Evolutionary conservation across 2,797 vertebrate species (phyloP), one percentile per base, ranked within the genome.

Genomic region (Apodemus agrarius): DNA sequence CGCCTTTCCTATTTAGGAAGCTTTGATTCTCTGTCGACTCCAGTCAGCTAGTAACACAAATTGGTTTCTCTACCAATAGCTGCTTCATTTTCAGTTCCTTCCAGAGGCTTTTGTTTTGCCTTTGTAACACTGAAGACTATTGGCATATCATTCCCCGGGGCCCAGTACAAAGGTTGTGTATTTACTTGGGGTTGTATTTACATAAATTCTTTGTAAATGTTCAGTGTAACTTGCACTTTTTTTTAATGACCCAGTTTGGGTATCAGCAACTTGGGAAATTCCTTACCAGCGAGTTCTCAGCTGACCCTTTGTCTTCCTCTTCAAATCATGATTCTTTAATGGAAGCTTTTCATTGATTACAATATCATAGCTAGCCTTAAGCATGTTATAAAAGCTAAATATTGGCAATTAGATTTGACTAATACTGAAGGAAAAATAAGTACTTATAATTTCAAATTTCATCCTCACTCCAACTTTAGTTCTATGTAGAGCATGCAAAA

Each of bases 201-300:
- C 97, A 75, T 86, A 97, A 92, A 89, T 97, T 98, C 91, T 98
- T 98, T 98, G 96, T 98, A 98, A 98, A 98, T 98, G 97, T 98
- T 95, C 96, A 92, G 98, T 97, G 95, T 98, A 98, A 98, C 94
- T 96, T 98, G 98, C 98, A 98, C 98, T 98, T 98, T 98, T 98
- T 89, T 63, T 37, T 3, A 93, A 93, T 74, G 78, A 96, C 94
- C 97, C 93, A 69, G 34, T 67, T n/a, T 96, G 93, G 93, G 59
- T 97, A 67, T 97, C 93, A 91, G 81, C 93, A 98, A 96, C 96
- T 97, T 98, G 96, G 97, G 96, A 97, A 96, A 94, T 96, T 97
- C 96, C 96, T 93, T 69, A 95, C 89, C 59, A 74, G 49, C 49
- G 89, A 94, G 89, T 88, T 98, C 63, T 95, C 95, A 95, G 89